Evolutionary conservation across 2,888 invertebrate genomes (phyloP).

Genomic region (Ectropis crepuscularia): DNA sequence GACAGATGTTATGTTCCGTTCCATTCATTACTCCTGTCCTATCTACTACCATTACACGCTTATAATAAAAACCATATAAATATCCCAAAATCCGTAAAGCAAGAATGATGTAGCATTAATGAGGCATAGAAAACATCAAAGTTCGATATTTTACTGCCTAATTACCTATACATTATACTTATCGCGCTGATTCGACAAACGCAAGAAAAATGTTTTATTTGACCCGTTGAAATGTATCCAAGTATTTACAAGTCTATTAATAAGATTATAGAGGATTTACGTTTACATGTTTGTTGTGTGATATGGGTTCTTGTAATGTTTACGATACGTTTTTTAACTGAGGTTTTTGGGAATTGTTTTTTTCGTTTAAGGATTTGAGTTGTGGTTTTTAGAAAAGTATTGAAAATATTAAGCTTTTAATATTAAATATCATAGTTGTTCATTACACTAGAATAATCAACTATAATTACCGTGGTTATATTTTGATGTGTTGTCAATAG

Average conservation of each 20-base stretch:
- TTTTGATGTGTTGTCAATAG: too few relatives aligned
- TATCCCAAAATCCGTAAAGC: conserved; percentile 68
- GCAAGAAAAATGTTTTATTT: conserved; percentile 70
- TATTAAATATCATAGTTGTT: too few relatives aligned
- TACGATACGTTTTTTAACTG: conserved; percentile 21
- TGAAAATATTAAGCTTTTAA: too few relatives aligned
- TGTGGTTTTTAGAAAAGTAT: background rate
- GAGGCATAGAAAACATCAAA: conserved; percentile 71
- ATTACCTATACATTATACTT: conserved; percentile 82
- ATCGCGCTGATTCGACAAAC: conserved; percentile 59
- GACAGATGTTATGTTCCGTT: conserved; percentile 2
- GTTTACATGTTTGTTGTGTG: conserved; percentile 46
- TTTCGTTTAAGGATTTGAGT: conserved; percentile 12
- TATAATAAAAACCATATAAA: conserved; percentile 62
- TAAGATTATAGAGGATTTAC: conserved; percentile 65
- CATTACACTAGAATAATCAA: too few relatives aligned
- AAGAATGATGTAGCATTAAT: conserved; percentile 76
- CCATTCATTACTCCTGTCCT: conserved; percentile 7
- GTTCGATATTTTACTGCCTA: conserved; percentile 77
- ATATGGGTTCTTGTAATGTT: conserved; percentile 28
- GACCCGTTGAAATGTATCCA: conserved; percentile 67
- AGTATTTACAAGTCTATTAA: conserved; percentile 76
- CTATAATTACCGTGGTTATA: too few relatives aligned
- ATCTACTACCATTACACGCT: conserved; percentile 42
- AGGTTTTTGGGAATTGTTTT: background rate